Percentiles rank a stretch among this genome's conserved stretches.
These are phyloP conservation scores for Solen grandis DNA, from an alignment of 1,140 invertebrate genomes.

Conservation along the genomic window DNA sequence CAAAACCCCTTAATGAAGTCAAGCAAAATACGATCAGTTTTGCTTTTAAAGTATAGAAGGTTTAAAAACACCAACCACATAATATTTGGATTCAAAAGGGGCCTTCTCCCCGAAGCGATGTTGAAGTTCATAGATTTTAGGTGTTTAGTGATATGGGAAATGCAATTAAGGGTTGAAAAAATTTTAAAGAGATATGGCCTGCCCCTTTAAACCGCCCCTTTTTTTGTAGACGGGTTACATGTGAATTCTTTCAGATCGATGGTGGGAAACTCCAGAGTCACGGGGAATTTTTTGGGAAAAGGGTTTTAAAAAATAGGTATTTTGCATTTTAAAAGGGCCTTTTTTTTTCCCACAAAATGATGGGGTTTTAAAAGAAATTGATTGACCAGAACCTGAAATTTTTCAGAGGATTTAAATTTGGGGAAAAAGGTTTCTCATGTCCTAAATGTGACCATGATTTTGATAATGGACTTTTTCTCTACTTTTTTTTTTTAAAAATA, in stretches of 20 bases:
- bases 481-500: not conserved
- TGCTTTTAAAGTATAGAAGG: not conserved
- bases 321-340: no score
- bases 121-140: constrained; percentile 41
- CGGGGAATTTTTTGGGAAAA: not conserved
- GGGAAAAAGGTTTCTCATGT: no score
- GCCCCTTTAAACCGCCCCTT: not conserved
- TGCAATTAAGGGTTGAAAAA: constrained; percentile 26
- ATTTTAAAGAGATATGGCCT: constrained; percentile 34
- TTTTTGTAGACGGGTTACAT: constrained; percentile 40
- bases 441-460: not conserved
- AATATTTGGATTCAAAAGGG: not conserved
- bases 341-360: no score
- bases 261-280: not conserved
- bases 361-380: not conserved
- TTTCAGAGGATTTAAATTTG: constrained; percentile 25
- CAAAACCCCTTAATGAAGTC: constrained; percentile 61
- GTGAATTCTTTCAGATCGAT: no score
- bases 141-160: constrained; percentile 15
- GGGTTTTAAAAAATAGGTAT: not conserved
- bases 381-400: constrained; percentile 22
- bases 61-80: not conserved
- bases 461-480: not conserved
- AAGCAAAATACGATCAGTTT: constrained; percentile 36
- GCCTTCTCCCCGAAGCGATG: constrained; percentile 36